Evolutionary conservation across 2,113 vertebrate species (phyloP), one percentile per base, ranked within the genome.

Genomic region (Fulica atra): DNA sequence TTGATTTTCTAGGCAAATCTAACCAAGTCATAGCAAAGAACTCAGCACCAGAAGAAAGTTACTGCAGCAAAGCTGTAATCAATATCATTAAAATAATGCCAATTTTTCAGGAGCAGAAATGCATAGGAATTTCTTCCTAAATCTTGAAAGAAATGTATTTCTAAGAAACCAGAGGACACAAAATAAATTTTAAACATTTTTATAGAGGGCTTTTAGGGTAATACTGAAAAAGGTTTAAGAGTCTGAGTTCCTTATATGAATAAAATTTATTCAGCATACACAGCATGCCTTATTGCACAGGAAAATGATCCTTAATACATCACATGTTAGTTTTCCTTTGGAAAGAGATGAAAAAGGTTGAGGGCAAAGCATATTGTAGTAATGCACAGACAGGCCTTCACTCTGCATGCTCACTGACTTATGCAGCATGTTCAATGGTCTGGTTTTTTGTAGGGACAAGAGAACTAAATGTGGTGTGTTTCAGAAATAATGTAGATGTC

Each of bases 221-320:
- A 92, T 63, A 83, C 6, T 73, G 33, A 95, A 69, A 94, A 44
- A 26, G 60, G 56, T 54, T 82, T 66, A 86, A 93, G 63, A 89
- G 92, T 88, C 92, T 54, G 82, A 95, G 42, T 51, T 92, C 72
- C 69, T 81, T 81, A 61, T 44, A 90, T 88, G 88, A 94, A 88
- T 88, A 86, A 94, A 94, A 81, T 64, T 35, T 24, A 81, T 93
- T 96, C 64, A 78, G 51, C 24, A 14, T 72, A 81, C 33, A 56
- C 80, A 88, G 69, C 51, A 11, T 53, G 95, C 21, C 79, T 86
- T 70, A 31, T 16, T 83, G 76, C 76, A 69, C 89, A 73, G 69
- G 44, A 87, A 89, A 89, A 36, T 46, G 64, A 89, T 69, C 72
- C 63, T 83, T 54, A 68, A 81, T 77, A n/a, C 59, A 50, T 72